Conservation (phyloP, 2,797 vertebrate species). For the Poeciliopsis infans region DNA sequence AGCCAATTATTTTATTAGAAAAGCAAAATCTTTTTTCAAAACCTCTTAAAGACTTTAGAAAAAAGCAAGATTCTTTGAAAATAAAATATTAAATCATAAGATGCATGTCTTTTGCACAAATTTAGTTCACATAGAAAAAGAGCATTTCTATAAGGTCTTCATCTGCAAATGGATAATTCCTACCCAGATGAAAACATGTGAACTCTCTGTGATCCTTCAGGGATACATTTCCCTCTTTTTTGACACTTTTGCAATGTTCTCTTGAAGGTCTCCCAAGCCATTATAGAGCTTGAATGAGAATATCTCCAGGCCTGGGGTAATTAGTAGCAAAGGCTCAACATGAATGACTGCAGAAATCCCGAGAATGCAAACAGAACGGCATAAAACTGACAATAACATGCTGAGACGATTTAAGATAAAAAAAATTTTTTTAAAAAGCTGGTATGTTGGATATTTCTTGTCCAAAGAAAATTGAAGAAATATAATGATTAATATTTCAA, state of each 20-base stretch:
- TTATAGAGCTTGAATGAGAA: not conserved
- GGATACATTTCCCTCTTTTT: not conserved
- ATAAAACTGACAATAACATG: not conserved
- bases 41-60: not conserved
- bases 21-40: not conserved
- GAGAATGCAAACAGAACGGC: not conserved
- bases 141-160: not conserved
- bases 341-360: not conserved
- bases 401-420: not conserved
- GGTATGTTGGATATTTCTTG: not conserved
- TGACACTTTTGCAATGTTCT: not conserved
- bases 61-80: not conserved
- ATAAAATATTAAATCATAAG: not conserved
- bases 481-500: not conserved
- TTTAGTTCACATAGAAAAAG: not conserved
- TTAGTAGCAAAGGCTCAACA: not conserved
- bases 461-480: not conserved
- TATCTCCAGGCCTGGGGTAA: not conserved
- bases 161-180: not conserved
- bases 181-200: not conserved
- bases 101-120: not conserved
- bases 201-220: not conserved
- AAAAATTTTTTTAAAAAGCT: not conserved
- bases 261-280: not conserved
- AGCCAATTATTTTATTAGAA: too few relatives aligned